phyloP scores from a whole-genome alignment of 1,140 invertebrate genomes.

The Zaprionus kolodkinae region DNA sequence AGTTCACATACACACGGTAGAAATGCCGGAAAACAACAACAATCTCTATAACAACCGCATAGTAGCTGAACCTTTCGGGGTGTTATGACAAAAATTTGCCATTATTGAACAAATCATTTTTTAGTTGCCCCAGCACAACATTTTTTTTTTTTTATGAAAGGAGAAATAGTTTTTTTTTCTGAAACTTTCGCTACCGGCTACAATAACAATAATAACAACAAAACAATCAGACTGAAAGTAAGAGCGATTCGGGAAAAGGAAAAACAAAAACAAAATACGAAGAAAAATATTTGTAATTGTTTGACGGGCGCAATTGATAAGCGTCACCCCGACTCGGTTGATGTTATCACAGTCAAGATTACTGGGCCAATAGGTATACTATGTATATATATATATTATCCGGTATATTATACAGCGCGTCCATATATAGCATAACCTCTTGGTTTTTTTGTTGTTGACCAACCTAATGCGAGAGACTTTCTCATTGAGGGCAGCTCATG shows the following conservation, averaged over 20 bases:
- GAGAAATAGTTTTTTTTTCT: slow-evolving; percentile 39
- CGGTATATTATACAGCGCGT: background rate
- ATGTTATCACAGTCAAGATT: slow-evolving; percentile 47
- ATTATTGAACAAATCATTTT: slow-evolving; percentile 80
- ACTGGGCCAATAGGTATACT: slow-evolving; percentile 16
- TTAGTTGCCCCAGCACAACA: slow-evolving; percentile 32
- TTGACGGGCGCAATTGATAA: slow-evolving; percentile 60
- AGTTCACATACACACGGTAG: slow-evolving; percentile 10
- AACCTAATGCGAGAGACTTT: slow-evolving; percentile 46
- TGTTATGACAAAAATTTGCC: slow-evolving; percentile 53
- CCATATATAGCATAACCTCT: background rate
- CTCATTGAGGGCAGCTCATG: slow-evolving; percentile 48
- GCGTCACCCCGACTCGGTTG: slow-evolving; percentile 19
- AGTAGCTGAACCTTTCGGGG: slow-evolving; percentile 22
- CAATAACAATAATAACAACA: slow-evolving; percentile 58
- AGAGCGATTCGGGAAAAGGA: slow-evolving; percentile 64
- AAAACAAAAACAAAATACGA: slow-evolving; percentile 11
- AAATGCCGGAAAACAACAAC: slow-evolving; percentile 26
- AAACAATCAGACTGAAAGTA: slow-evolving; percentile 62
- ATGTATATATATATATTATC: background rate
- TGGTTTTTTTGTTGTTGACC: slow-evolving; percentile 27
- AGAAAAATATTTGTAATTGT: slow-evolving; percentile 43
- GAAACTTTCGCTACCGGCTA: slow-evolving; percentile 64
- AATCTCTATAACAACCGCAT: slow-evolving; percentile 3
- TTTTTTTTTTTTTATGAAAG: slow-evolving; percentile 65